Conservation (phyloP, 2,797 vertebrate species). For the Sebastes jordani region DNA sequence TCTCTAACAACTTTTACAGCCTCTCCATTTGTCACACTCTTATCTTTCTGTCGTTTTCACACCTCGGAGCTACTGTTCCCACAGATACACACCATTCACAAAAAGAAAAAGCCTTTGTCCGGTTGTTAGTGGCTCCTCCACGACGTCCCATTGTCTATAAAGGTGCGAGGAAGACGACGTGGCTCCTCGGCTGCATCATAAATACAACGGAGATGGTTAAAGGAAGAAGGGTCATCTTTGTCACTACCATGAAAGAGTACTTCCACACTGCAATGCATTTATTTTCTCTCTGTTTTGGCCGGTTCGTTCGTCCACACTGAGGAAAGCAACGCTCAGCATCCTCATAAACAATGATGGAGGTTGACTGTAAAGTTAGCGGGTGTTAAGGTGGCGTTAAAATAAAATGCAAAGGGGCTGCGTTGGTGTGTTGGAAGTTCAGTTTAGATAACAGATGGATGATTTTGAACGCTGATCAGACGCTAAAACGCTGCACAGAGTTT, state of each 20-base stretch:
- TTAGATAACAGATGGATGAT: neutral
- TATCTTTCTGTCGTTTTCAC: slow-evolving; percentile 32
- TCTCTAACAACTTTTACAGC: slow-evolving; percentile 1
- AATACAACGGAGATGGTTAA: neutral
- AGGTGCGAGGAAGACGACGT: slow-evolving; percentile 48
- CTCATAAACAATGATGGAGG: neutral
- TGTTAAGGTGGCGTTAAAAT: neutral
- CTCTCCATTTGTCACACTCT: slow-evolving; percentile 26
- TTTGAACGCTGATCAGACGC: neutral
- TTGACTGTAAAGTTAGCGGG: neutral
- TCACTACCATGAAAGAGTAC: neutral
- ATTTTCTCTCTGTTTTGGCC: neutral
- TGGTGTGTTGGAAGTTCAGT: neutral
- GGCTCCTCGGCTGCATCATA: slow-evolving; percentile 26
- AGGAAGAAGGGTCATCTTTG: neutral
- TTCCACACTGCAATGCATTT: neutral
- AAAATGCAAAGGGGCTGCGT: neutral
- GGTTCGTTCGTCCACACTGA: neutral
- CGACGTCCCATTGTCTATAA: slow-evolving; percentile 11
- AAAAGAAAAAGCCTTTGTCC: slow-evolving; percentile 32
- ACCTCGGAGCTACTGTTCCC: slow-evolving; percentile 40
- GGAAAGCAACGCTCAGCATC: neutral
- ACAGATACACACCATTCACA: slow-evolving; percentile 25
- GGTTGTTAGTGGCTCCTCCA: slow-evolving; percentile 14
- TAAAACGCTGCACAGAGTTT: no score